Conservation (phyloP, 2,797 vertebrate species). For the Coracias cyanogaster region DNA sequence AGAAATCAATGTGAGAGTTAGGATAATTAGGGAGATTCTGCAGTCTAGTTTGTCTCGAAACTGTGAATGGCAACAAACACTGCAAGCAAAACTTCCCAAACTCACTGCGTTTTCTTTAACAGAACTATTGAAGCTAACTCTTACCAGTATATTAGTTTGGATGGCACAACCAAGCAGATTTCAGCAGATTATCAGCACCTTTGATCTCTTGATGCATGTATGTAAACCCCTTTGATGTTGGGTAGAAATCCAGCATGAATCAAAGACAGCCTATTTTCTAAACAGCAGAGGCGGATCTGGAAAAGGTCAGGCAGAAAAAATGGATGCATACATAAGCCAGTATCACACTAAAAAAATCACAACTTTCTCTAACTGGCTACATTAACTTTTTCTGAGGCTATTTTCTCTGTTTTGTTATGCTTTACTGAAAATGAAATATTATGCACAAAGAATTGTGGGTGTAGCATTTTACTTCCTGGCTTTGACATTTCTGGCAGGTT, state of each 20-base stretch:
- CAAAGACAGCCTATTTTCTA: slow-evolving; percentile 4
- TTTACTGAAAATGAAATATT: slow-evolving; percentile 6
- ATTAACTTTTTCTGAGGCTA: background rate
- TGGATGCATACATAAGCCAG: background rate
- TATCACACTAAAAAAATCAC: background rate
- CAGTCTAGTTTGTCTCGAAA: background rate
- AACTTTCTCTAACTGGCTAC: background rate
- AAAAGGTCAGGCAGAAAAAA: slow-evolving; percentile 49
- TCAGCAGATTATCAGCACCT: background rate
- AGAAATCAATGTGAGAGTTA: background rate
- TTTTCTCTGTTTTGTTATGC: slow-evolving; percentile 21
- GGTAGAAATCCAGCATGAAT: background rate
- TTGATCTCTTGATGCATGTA: background rate
- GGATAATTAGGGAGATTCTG: background rate
- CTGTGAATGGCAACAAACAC: background rate
- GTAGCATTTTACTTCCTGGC: slow-evolving; percentile 43
- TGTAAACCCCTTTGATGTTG: background rate
- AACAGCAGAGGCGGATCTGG: background rate
- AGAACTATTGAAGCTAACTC: background rate
- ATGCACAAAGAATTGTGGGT: background rate
- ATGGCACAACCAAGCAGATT: background rate
- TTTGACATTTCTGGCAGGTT: slow-evolving; percentile 37
- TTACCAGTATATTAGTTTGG: background rate
- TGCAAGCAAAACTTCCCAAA: background rate
- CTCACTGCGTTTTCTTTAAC: background rate